phyloP scores from a whole-genome alignment of 2,113 vertebrate species.

The Gracilinanus agilis region DNA sequence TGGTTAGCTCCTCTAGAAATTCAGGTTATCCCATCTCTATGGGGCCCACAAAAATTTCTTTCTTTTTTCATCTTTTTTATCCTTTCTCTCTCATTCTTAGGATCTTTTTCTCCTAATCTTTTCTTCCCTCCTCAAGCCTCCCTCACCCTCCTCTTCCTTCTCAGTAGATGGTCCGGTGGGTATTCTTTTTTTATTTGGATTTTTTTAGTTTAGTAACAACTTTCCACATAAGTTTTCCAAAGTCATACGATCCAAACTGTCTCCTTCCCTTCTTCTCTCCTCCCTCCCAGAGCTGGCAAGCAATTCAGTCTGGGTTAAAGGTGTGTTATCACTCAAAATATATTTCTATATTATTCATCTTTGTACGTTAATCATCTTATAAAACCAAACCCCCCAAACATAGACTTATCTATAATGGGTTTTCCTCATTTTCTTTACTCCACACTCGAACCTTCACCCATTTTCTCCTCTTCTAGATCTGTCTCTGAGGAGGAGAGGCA shows the following conservation, averaged over 20 bases:
- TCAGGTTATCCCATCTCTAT: not conserved
- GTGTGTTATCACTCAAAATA: too few species aligned
- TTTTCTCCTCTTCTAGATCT: not conserved
- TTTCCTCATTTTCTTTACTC: not conserved
- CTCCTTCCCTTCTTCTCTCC: too few species aligned
- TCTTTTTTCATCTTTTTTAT: not conserved
- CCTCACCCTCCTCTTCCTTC: not conserved
- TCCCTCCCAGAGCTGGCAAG: too few species aligned
- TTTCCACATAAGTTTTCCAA: too few species aligned
- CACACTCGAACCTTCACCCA: not conserved
- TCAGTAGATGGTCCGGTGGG: too few species aligned
- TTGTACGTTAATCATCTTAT: too few species aligned
- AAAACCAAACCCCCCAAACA: too few species aligned
- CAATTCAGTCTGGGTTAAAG: too few species aligned
- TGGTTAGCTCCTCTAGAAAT: not conserved
- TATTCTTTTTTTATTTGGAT: too few species aligned
- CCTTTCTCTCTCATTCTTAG: not conserved
- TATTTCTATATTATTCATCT: too few species aligned
- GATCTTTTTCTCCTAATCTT: not conserved
- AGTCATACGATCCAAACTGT: too few species aligned
- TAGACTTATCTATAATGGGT: not conserved
- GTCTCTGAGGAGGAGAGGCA: not conserved
- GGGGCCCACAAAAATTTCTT: not conserved
- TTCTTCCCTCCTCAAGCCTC: not conserved
- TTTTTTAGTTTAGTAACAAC: too few species aligned